Percentiles rank a stretch among this genome's conserved stretches.
Conservation (phyloP, 1,140 invertebrate genomes). For the Platorchestia sp. region DNA sequence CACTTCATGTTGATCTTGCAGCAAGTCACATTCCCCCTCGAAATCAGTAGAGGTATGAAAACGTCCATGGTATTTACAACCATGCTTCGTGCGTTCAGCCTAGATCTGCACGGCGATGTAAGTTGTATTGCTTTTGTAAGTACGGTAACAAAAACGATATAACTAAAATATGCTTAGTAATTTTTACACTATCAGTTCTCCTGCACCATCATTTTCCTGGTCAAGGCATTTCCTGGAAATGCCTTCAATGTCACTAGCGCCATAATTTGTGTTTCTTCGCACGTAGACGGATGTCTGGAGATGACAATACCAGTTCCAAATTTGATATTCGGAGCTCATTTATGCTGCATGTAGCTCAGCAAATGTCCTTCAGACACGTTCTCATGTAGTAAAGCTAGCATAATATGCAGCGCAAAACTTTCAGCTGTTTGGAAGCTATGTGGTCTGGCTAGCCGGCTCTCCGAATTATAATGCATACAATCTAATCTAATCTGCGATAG, state of each 20-base stretch:
- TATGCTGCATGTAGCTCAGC: not conserved
- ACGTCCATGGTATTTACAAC: not conserved
- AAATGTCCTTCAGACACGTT: not conserved
- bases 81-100: not conserved
- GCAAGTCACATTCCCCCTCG: no score
- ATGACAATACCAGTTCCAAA: not conserved
- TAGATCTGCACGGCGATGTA: not conserved
- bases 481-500: conserved; percentile 39
- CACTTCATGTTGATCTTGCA: not conserved
- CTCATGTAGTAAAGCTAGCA: not conserved
- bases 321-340: not conserved
- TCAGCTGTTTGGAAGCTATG: not conserved
- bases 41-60: not conserved
- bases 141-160: not conserved
- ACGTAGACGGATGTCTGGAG: not conserved
- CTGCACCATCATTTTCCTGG: not conserved
- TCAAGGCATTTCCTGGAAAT: not conserved
- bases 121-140: not conserved
- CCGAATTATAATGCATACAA: not conserved
- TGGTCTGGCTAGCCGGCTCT: not conserved
- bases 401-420: not conserved
- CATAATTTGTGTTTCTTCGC: not conserved
- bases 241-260: not conserved
- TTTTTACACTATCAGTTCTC: not conserved
- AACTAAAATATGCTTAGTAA: not conserved